Evolutionary conservation across 2,888 invertebrate genomes (phyloP), one percentile per base, ranked within the genome.

Genomic region (Diaperis boleti): DNA sequence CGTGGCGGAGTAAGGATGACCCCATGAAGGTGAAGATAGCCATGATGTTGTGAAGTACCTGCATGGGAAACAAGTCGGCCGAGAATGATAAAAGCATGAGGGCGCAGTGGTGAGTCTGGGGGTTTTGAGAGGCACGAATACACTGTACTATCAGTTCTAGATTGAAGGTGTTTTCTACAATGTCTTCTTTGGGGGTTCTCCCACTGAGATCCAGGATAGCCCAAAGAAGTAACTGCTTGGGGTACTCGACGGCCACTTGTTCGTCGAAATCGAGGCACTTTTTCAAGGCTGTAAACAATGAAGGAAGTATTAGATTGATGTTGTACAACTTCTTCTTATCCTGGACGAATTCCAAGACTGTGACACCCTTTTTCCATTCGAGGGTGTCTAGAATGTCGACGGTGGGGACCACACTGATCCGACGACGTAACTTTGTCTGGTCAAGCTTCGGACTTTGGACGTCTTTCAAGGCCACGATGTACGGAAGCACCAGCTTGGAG

Each of bases 21-120:
- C 98, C 98, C 90, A 99, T 96, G 76, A 98, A 99, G 0, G 98
- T 97, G 78, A 99, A 99, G 71, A 99, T 94, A 14, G 95, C 91
- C 89, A 98, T 96, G 2, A 97, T 92, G 74, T 97, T 95, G 76
- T 95, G 92, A 10, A 98, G 82, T 0, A 98, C 94, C 82, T 92
- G 89, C 62, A 90, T 88, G 0, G 95, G 95, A 59, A 92, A 85
- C 74, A 94, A 85, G 18, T 85, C 85, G 0, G 95, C 94, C 8
- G 92, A 89, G 59, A 91, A 87, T 0, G 93, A 89, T 1, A 98
- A 83, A 0, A 98, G 84, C 20, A 95, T 84, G 55, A 98, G 83
- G 0, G 97, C 95, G 74, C 96, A 95, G 73, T 97, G 93, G 76
- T 98, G 97, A 0, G 97, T 96, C 81, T 97, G 96, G 0, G 96